Evolutionary conservation across 2,888 invertebrate species (phyloP), one percentile per base, ranked within the genome.

Genomic region (Aspidiotus destructor): DNA sequence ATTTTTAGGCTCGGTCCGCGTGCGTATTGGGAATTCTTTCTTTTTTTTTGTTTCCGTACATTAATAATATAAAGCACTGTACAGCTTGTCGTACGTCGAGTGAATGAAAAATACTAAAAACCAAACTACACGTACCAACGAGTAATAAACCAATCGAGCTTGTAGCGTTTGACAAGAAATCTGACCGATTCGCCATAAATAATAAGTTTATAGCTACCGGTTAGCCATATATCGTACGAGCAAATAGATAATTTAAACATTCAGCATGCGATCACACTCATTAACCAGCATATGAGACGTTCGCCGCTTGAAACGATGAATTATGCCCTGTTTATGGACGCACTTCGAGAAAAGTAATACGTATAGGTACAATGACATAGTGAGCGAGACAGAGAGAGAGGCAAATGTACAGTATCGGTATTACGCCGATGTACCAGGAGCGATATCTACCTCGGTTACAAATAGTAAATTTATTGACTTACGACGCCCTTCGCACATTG

Each of bases 261-360:
- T 62, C 62, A 62, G 62, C 62, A 62, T 62, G 62, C 62, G 62
- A 62, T 62, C 62, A 53, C 62, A 62, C 62, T 62, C 62, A 62
- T 62, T 62, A 62, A 62, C 48, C 53, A 53, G 62, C 53, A 62
- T 62, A 62, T 53, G 62, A 62, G 62, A 62, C 62, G 48, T 62
- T 62, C 52, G 62, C 62, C 62, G 62, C 62, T 62, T 62, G 28
- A 28, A 53, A 53, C 53, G 17, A 53, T 62, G 62, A 62, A 62
- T 62, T 62, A 62, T 62, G 62, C 62, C 52, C 41, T 62, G 52
- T 62, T 62, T 62, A 62, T 62, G 62, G 62, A 62, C 62, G 41
- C 13, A 53, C 28, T 28, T 28, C 28, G 28, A 28, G 28, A 28
- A 28, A 28, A 28, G 28, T 28, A 28, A 28, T 28, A 28, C 28